Conservation (phyloP, 2,888 invertebrate species). For the Sceliomorpha sp. region DNA sequence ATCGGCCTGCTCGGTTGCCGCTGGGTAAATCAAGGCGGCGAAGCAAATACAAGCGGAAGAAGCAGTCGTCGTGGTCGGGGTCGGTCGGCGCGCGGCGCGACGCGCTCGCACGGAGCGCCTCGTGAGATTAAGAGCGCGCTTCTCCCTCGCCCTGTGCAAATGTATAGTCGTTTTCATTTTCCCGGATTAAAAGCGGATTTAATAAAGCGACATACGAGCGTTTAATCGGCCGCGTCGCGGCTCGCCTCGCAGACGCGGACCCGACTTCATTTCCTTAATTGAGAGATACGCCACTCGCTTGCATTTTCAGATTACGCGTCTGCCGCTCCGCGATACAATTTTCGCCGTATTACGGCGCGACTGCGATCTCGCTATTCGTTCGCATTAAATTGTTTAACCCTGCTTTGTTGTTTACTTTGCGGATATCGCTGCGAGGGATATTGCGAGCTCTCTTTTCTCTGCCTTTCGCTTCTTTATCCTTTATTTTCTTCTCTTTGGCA, state of each 20-base stretch:
- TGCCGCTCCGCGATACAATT: slow-evolving; percentile 22
- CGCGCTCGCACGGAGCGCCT: slow-evolving; percentile 33
- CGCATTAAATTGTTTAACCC: slow-evolving; percentile 27
- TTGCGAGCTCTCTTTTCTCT: no score
- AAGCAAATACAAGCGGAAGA: slow-evolving; percentile 46
- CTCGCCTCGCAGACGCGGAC: slow-evolving; percentile 61
- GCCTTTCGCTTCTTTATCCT: no score
- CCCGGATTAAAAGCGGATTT: slow-evolving; percentile 76
- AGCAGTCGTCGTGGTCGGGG: slow-evolving; percentile 29
- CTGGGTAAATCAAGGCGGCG: slow-evolving; percentile 48
- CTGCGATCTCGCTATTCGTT: slow-evolving; percentile 37
- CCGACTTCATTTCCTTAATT: slow-evolving; percentile 66
- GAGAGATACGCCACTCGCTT: slow-evolving; percentile 58
- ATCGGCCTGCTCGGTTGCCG: slow-evolving; percentile 35
- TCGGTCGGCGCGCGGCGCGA: slow-evolving; percentile 8
- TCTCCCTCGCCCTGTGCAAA: slow-evolving; percentile 48
- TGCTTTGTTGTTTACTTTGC: slow-evolving; percentile 35
- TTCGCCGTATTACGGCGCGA: slow-evolving; percentile 43
- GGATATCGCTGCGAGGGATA: no score
- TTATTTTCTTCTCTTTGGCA: no score
- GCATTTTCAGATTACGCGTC: slow-evolving; percentile 56
- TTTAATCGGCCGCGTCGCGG: slow-evolving; percentile 70
- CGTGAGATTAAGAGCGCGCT: slow-evolving; percentile 53
- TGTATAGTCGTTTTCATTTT: slow-evolving; percentile 70
- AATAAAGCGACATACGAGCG: slow-evolving; percentile 76